Percentiles rank a stretch among this genome's conserved stretches.
Evolutionary conservation across 2,797 vertebrate species (phyloP).

Genomic region (Coccyzus lansbergi): DNA sequence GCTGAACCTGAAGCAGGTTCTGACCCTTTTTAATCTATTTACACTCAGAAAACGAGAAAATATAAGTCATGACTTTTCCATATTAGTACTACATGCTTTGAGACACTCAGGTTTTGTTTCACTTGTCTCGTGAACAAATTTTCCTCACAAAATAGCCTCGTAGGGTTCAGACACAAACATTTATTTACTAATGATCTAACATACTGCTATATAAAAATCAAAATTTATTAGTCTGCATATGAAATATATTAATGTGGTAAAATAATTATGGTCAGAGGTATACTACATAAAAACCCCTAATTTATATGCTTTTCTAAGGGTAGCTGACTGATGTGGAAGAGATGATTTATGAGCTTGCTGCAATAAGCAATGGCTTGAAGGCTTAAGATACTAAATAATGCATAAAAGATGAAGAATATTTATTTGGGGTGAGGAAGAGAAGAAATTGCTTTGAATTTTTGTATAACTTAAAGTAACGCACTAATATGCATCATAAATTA

Average conservation of each 20-base stretch:
- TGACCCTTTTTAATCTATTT: constrained; percentile 29
- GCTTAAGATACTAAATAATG: constrained; percentile 20
- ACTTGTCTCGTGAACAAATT: neutral
- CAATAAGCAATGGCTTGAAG: neutral
- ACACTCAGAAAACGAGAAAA: neutral
- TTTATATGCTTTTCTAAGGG: neutral
- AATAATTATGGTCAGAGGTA: neutral
- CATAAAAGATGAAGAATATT: neutral
- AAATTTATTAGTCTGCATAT: neutral
- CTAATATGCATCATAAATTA: neutral
- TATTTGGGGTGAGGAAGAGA: neutral
- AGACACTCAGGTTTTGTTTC: neutral
- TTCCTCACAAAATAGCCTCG: neutral
- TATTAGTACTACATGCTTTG: neutral
- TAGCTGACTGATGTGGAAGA: neutral
- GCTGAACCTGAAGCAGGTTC: constrained; percentile 36
- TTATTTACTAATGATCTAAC: constrained; percentile 2
- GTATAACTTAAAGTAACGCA: neutral
- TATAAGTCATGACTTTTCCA: neutral
- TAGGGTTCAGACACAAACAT: neutral
- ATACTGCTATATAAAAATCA: neutral
- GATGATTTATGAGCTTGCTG: constrained; percentile 8
- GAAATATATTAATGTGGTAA: neutral
- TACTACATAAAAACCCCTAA: neutral
- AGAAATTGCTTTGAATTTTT: constrained; percentile 2